Conservation (phyloP, 2,888 invertebrate genomes). For the Euplexia lucipara region DNA sequence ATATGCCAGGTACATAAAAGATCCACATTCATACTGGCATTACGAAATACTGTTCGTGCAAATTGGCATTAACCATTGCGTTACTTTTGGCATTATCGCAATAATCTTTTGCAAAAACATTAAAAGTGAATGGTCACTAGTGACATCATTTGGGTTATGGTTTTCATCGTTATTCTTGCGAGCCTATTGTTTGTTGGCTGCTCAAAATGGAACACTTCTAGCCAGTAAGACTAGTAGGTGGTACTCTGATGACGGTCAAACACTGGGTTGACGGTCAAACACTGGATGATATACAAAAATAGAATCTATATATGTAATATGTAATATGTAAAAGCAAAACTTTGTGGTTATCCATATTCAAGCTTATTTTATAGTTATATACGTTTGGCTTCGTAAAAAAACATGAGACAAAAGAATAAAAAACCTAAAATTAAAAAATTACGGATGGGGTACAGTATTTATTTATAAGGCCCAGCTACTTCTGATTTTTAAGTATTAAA, state of each 20-base stretch:
- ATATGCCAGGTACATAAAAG: no score
- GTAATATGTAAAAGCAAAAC: no score
- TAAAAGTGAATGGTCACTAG: constrained; percentile 37
- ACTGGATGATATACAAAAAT: constrained; percentile 1
- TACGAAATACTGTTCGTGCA: constrained; percentile 36
- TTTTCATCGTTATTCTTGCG: constrained; percentile 8
- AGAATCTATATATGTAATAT: not conserved
- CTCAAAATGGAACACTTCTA: constrained; percentile 34
- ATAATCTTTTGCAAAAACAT: constrained; percentile 39
- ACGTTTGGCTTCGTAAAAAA: no score
- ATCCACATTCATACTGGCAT: not conserved
- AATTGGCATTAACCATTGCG: constrained; percentile 16
- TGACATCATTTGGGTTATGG: constrained; percentile 32
- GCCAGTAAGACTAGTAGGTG: not conserved
- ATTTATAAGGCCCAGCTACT: not conserved
- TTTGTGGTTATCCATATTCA: no score
- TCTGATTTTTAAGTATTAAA: no score
- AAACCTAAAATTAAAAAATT: no score
- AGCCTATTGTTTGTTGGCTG: constrained; percentile 13
- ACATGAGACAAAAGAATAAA: no score
- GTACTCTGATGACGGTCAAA: constrained; percentile 6
- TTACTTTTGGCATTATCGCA: constrained; percentile 19
- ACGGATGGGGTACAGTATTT: no score
- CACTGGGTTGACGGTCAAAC: not conserved
- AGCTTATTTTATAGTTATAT: no score